Evolutionary conservation across 1,140 invertebrate genomes (phyloP).

Genomic region (Pachyrhynchus sulphureomaculatus): DNA sequence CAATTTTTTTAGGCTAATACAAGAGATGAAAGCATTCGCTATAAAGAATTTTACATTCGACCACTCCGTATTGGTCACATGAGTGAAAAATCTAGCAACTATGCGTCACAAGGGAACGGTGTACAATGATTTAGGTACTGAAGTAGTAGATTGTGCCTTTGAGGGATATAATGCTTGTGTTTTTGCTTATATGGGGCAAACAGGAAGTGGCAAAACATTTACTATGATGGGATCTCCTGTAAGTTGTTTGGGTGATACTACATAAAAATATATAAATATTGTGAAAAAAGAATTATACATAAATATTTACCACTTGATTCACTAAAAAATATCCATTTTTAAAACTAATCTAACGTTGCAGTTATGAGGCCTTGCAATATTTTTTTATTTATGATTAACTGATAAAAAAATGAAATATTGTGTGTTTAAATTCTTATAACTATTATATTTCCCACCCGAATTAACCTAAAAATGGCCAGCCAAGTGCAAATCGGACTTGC

Average conservation of each 20-base stretch:
- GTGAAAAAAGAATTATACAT: no score
- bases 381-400: no score
- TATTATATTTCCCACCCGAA: no score
- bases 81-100: slow-evolving; percentile 68
- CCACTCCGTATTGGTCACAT: slow-evolving; percentile 87
- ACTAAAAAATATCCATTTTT: no score
- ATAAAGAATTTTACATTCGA: slow-evolving; percentile 93
- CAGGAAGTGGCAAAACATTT: slow-evolving; percentile 95
- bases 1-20: slow-evolving; percentile 46
- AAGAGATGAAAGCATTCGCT: slow-evolving; percentile 53
- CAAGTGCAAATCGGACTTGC: no score
- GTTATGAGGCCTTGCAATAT: no score
- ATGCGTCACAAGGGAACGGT: slow-evolving; percentile 81
- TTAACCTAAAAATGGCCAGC: no score
- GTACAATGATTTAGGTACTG: slow-evolving; percentile 82
- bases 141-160: slow-evolving; percentile 92
- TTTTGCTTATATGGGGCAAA: slow-evolving; percentile 90
- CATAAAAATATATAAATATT: no score
- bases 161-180: slow-evolving; percentile 97
- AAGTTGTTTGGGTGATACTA: slow-evolving; percentile 40
- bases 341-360: no score
- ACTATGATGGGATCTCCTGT: slow-evolving; percentile 95
- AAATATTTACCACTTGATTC: no score
- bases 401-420: no score
- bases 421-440: no score